Evolutionary conservation across 2,888 invertebrate species (phyloP).

Genomic region (Theretra japonica): DNA sequence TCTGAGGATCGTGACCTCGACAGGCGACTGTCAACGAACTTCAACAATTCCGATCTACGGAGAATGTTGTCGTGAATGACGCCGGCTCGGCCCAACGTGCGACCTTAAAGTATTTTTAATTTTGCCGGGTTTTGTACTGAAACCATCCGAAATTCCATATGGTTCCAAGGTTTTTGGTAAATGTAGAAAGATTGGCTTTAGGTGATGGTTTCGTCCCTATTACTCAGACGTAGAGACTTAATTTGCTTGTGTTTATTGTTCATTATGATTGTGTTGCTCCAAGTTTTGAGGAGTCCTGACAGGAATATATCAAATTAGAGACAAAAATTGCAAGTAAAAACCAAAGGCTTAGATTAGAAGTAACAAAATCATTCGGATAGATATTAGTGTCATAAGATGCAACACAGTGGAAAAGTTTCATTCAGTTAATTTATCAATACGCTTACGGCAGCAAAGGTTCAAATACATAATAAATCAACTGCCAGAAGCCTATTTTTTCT

Average conservation of each 20-base stretch:
- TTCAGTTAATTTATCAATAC: no score
- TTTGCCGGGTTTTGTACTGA: background rate
- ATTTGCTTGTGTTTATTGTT: no score
- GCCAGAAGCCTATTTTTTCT: background rate
- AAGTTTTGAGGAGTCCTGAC: no score
- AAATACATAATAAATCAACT: background rate
- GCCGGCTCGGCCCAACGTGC: slow-evolving; percentile 22
- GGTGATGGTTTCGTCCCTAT: background rate
- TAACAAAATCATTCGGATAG: no score
- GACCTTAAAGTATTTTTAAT: slow-evolving; percentile 30
- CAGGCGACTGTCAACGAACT: slow-evolving; percentile 33
- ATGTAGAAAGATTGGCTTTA: background rate
- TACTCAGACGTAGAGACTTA: no score
- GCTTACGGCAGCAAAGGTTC: background rate
- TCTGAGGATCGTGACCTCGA: slow-evolving; percentile 46
- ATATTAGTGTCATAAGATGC: no score
- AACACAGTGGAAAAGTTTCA: no score
- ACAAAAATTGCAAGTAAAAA: no score
- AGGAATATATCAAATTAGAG: no score
- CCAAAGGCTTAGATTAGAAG: no score
- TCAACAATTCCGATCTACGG: slow-evolving; percentile 33
- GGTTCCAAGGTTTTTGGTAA: background rate
- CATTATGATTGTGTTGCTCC: no score
- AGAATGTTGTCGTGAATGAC: slow-evolving; percentile 29
- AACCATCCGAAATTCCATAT: slow-evolving; percentile 1